phyloP scores from a whole-genome alignment of 2,888 invertebrate genomes.

The Coronaproctus castanopsis region DNA sequence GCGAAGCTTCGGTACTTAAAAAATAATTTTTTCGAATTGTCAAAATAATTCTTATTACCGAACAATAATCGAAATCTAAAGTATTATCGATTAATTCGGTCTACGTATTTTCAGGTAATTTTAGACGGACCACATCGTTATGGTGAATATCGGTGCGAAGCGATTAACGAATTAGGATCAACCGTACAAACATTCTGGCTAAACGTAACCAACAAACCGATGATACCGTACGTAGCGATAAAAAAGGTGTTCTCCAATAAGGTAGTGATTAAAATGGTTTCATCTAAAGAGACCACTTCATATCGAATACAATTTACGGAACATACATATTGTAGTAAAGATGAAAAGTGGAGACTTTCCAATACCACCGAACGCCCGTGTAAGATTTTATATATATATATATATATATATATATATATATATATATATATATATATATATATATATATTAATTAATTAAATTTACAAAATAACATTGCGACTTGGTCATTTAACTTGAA shows the following conservation, averaged over 20 bases:
- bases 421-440: too few species aligned
- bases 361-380: background rate
- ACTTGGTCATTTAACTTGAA: too few species aligned
- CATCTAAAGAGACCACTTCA: background rate
- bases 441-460: too few species aligned
- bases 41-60: too few species aligned
- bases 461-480: too few species aligned
- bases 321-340: constrained; percentile 4
- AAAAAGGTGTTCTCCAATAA: background rate
- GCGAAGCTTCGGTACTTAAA: too few species aligned
- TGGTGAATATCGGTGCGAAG: constrained; percentile 8
- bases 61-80: too few species aligned
- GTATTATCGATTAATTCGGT: too few species aligned
- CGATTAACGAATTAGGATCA: constrained; percentile 2
- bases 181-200: background rate
- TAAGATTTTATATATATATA: too few species aligned
- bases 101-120: constrained; percentile 3
- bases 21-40: too few species aligned
- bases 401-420: too few species aligned
- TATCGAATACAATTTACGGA: constrained; percentile 4
- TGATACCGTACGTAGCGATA: background rate
- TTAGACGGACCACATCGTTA: background rate
- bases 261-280: background rate
- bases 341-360: constrained; percentile 11
- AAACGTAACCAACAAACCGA: background rate